These are phyloP conservation scores for mouse (Mus musculus) DNA, from an alignment of 2,113 vertebrate species.

Conservation along the genomic window GRCm39 chr13:43253501-43254000, in stretches of 20 bases:
- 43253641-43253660: background rate
- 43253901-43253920: background rate
- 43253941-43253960: background rate
- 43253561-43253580: rapidly evolving
- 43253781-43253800: background rate
- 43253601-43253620: background rate
- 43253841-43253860: background rate
- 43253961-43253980: background rate
- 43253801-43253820: background rate
- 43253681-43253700: background rate
- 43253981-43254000: background rate
- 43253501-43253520: rapidly evolving
- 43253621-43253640: background rate
- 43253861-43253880: background rate
- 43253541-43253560: background rate
- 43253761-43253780: background rate
- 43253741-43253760: background rate
- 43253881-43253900: background rate
- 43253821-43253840: background rate
- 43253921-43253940: background rate
- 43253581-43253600: no score
- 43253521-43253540: background rate
- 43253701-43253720: background rate
- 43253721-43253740: background rate
- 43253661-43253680: background rate